Conservation (phyloP, 2,888 invertebrate species). For the Strigamia maritima region DNA sequence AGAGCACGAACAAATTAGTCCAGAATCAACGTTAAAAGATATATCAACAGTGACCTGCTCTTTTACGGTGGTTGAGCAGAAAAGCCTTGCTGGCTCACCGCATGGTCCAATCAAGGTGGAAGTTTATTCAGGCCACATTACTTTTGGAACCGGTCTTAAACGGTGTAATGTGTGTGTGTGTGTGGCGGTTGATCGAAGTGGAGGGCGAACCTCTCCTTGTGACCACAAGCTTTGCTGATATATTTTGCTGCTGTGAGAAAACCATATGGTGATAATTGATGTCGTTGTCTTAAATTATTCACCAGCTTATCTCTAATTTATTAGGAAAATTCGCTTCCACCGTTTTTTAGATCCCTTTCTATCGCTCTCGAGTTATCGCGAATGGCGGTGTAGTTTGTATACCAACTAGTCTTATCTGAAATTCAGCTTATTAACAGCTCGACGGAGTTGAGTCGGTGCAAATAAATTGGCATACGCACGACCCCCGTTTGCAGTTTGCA, state of each 20-base stretch:
- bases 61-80: constrained; percentile 3
- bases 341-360: not conserved
- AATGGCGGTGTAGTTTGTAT: not conserved
- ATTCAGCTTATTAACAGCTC: constrained; percentile 3
- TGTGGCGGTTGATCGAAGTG: constrained; percentile 15
- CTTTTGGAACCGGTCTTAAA: not conserved
- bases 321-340: not conserved
- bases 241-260: not conserved
- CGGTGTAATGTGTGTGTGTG: constrained; percentile 1
- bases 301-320: not conserved
- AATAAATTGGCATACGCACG: constrained; percentile 4
- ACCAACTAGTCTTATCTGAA: not conserved
- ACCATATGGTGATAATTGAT: not conserved
- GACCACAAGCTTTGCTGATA: constrained; percentile 16
- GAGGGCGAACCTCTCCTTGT: not conserved
- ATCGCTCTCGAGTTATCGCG: not conserved
- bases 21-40: too few relatives aligned
- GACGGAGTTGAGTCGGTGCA: not conserved
- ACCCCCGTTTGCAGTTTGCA: not conserved
- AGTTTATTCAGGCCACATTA: constrained; percentile 17
- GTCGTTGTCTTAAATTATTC: not conserved
- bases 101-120: not conserved
- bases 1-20: too few relatives aligned
- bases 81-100: constrained; percentile 19
- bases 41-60: not conserved